Base-by-base conservation (phyloP, 2,797 vertebrate genomes). In the Ctenosaura bakeri region DNA sequence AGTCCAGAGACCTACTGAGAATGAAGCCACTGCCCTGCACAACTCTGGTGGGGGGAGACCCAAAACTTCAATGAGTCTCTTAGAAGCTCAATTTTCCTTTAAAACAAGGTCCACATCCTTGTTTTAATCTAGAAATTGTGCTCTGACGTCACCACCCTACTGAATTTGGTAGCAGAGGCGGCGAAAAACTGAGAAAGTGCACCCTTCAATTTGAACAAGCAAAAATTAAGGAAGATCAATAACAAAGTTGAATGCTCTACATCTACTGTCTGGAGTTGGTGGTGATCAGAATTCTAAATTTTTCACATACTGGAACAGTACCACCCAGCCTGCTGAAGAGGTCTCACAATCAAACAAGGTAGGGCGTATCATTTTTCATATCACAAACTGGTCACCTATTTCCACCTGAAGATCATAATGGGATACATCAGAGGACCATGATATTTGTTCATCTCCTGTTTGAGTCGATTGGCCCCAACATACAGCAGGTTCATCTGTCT, bases 351-450 rank as follows among this genome's bases (percentile, higher is more conserved):
- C 66, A 84, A 84, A 81, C 9, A 80, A 80, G 64, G 50, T 29
- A 80, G 83, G 91, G 83, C 2, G 59, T 12, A 26, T 35, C 24
- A 50, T 62, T 38, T 85, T 90, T 91, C 89, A 90, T 83, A 10
- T 24, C 85, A 38, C 54, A 89, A 24, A 64, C 85, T 83, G 50
- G 29, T 98, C 97, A 99, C 99, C 99, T 96, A 99, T 98, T 97
- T 99, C 98, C 56, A 97, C 97, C 94, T 99, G 98, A n/a, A 99
- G 98, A 96, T 99, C 98, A 97, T 99, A 99, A 95, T 99, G 98
- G 95, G 98, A 96, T 2, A 98, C 97, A 88, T 98, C 97, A 7
- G 97, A 96, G 6, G 98, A 98, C 92, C 98, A 96, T 82, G 97
- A 96, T 71, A 98, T 95, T 95, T 97, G 90, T 95, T 98, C 98